Percentiles rank a stretch among this genome's conserved stretches.
Conservation (phyloP, 2,797 vertebrate genomes). For the Enteromius unitaeniatus region DNA sequence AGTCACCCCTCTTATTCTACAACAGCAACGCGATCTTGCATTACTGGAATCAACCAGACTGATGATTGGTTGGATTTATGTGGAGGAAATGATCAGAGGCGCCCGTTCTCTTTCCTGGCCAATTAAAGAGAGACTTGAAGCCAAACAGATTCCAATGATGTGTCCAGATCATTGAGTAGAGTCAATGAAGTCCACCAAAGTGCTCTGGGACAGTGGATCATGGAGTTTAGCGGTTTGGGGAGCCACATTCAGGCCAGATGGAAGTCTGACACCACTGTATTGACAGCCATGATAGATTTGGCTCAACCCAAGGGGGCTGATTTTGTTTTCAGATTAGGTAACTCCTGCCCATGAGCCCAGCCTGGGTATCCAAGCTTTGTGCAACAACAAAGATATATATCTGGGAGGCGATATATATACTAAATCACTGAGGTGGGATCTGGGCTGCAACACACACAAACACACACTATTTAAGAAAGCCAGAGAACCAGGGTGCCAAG, state of each 20-base stretch:
- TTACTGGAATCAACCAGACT: conserved; percentile 15
- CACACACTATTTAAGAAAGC: conserved; percentile 14
- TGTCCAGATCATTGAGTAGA: conserved; percentile 28
- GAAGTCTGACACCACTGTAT: conserved; percentile 16
- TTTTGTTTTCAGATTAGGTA: conserved; percentile 43
- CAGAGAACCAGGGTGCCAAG: conserved; percentile 32
- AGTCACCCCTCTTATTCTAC: background rate
- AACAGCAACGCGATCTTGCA: background rate
- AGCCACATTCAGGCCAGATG: conserved; percentile 30
- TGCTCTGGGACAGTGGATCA: conserved; percentile 22
- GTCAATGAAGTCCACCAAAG: conserved; percentile 39
- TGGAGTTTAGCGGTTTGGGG: conserved; percentile 30
- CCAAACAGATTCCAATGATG: conserved; percentile 48
- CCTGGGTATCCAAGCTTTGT: conserved; percentile 1
- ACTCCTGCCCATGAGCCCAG: background rate
- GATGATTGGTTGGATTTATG: conserved; percentile 7
- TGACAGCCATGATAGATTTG: conserved; percentile 47
- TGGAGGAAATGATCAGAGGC: conserved; percentile 24
- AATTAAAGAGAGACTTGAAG: conserved; percentile 27
- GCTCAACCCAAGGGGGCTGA: conserved; percentile 12
- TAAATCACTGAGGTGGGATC: conserved; percentile 1
- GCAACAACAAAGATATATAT: conserved; percentile 20
- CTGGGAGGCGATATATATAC: conserved; percentile 19
- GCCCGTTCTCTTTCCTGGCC: conserved; percentile 26
- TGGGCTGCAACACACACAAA: conserved; percentile 31